Evolutionary conservation across 2,888 invertebrate species (phyloP), one percentile per base, ranked within the genome.

Genomic region (Rotaria magnacalcarata): DNA sequence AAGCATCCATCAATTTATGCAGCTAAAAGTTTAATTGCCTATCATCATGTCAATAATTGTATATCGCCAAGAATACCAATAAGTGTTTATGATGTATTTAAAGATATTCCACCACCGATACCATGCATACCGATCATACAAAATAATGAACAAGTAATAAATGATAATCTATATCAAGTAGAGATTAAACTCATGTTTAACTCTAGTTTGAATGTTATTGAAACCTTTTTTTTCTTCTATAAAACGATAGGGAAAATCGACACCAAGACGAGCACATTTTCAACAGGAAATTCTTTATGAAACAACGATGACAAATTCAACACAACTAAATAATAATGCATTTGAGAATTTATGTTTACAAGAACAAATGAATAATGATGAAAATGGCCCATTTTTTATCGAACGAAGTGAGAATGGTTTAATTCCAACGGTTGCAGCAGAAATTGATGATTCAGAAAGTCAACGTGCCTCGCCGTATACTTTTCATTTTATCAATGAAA

Each of bases 1-100:
- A 92, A 94, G 47, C 95, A 96, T 90, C 96, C 96, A 0, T 94
- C 95, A 10, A 94, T 96, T 86, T 96, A 94, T 90, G 96, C 95
- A 21, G 94, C 95, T 24, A 94, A 95, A 89, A 93, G 94, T 87
- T 92, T 96, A 87, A 88, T 92, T 85, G 89, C 92, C 2, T 92
- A 90, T 88, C 91, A 92, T 88, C 92, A 92, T 88, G 88, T 90
- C 3, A 88, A 89, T 87, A 90, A 90, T 86, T 87, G 89, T 54
- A 60, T 34, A 21, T 67, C 34, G 34, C 34, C 67, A 67, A 16
- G 27, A 67, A 3, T 34, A 21, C 52, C 24, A 1, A 10, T 80
- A 80, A 4, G 24, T 24, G 24, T 80, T n/a, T 24, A 47, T 16
- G 34, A 75, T n/a, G 19, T 85, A 19, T 86, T 86, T 41, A 84